phyloP scores from a whole-genome alignment of 1,140 invertebrate species.

The Drosophila bocqueti region DNA sequence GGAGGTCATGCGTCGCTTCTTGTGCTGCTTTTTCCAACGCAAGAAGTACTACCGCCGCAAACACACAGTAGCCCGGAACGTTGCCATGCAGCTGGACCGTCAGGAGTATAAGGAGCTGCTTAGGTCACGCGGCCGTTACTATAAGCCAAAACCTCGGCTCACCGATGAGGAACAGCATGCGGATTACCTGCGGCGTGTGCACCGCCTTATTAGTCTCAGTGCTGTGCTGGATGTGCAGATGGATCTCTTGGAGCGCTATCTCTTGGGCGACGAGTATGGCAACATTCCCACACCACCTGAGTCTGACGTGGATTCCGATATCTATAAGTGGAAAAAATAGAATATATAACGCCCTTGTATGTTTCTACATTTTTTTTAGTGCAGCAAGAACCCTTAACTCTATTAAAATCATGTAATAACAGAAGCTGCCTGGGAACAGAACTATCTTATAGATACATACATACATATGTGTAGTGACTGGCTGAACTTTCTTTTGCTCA shows the following conservation, averaged over 20 bases:
- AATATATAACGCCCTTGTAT: neutral
- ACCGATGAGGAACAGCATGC: neutral
- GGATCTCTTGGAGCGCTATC: slow-evolving; percentile 37
- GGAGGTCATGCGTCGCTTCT: neutral
- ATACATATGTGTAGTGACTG: neutral
- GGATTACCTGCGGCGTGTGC: slow-evolving; percentile 22
- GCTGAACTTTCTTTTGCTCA: slow-evolving; percentile 19
- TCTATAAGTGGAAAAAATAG: neutral
- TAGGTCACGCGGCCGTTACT: neutral
- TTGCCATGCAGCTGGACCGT: neutral
- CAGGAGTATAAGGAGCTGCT: neutral
- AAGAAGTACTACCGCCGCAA: slow-evolving; percentile 14
- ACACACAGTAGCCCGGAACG: slow-evolving; percentile 56
- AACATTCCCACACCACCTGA: neutral
- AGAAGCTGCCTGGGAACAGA: neutral
- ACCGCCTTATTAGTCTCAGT: slow-evolving; percentile 9
- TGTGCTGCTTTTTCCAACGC: neutral
- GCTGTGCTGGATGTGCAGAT: slow-evolving; percentile 46
- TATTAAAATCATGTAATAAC: neutral
- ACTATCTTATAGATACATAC: neutral
- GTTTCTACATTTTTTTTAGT: no score
- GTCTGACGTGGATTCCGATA: slow-evolving; percentile 15
- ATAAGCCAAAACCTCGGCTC: neutral
- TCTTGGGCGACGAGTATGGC: slow-evolving; percentile 25
- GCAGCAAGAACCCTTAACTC: neutral